Conservation (phyloP, 2,113 vertebrate species). For the Dipodomys ordii region DNA sequence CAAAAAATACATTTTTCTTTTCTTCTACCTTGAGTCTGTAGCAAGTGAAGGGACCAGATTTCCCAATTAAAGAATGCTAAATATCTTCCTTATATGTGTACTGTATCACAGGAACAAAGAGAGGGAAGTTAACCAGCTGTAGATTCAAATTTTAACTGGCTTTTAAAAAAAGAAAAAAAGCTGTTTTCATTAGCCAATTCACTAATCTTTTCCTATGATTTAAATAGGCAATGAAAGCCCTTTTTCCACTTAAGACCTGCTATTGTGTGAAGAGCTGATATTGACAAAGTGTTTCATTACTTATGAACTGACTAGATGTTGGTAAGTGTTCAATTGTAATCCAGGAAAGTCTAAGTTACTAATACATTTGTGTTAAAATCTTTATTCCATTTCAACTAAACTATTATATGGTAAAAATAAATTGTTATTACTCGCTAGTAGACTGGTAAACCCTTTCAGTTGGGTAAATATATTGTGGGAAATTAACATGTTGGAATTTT, state of each 20-base stretch:
- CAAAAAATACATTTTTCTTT: slow-evolving; percentile 84
- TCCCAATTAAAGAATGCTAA: slow-evolving; percentile 80
- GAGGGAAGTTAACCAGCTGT: slow-evolving; percentile 80
- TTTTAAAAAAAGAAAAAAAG: slow-evolving; percentile 75
- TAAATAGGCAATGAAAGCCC: slow-evolving; percentile 73
- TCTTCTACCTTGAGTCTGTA: slow-evolving; percentile 82
- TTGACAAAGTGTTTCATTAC: slow-evolving; percentile 60
- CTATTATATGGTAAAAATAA: slow-evolving; percentile 77
- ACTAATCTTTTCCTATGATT: slow-evolving; percentile 80
- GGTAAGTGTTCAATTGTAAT: slow-evolving; percentile 64
- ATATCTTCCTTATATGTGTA: slow-evolving; percentile 86
- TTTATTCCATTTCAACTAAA: slow-evolving; percentile 76
- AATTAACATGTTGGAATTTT: slow-evolving; percentile 54
- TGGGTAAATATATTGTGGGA: slow-evolving; percentile 67
- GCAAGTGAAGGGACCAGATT: slow-evolving; percentile 83
- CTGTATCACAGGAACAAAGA: slow-evolving; percentile 87
- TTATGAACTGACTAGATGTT: slow-evolving; percentile 70
- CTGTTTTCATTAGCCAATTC: slow-evolving; percentile 86
- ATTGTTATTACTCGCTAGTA: slow-evolving; percentile 66
- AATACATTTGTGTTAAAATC: slow-evolving; percentile 76
- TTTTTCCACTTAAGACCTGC: slow-evolving; percentile 75
- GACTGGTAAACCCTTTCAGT: slow-evolving; percentile 69
- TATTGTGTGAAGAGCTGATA: slow-evolving; percentile 73
- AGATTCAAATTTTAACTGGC: slow-evolving; percentile 87
- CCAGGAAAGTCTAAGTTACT: slow-evolving; percentile 75